Percentiles rank a stretch among this genome's conserved stretches.
Evolutionary conservation across 2,113 vertebrate genomes (phyloP).

Genomic region (Tyrannus savana): DNA sequence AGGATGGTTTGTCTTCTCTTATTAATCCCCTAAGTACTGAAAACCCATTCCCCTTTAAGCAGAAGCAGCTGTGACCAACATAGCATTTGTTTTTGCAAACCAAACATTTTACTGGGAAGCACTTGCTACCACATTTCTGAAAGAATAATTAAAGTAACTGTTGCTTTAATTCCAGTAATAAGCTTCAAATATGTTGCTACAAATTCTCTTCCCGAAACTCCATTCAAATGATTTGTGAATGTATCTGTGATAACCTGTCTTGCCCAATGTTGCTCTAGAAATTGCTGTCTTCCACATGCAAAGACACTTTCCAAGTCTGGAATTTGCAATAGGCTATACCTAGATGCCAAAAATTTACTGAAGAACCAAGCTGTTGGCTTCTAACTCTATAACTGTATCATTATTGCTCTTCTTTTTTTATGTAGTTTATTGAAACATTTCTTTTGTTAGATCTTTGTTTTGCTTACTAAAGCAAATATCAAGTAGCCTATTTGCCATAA

Average conservation of each 20-base stretch:
- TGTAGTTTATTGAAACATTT: neutral
- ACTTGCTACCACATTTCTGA: neutral
- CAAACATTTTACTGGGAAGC: neutral
- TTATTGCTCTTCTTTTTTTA: neutral
- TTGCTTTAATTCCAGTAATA: neutral
- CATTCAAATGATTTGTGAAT: neutral
- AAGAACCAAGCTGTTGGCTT: neutral
- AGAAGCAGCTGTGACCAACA: conserved; percentile 17
- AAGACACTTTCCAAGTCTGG: neutral
- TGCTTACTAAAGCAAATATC: neutral
- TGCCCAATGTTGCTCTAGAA: neutral
- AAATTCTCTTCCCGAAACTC: neutral
- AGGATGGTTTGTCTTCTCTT: conserved; percentile 30
- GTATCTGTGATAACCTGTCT: no score
- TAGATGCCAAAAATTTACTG: neutral
- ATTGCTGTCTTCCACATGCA: neutral
- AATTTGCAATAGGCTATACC: neutral
- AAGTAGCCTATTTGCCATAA: neutral
- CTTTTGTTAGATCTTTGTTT: neutral
- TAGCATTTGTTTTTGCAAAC: neutral
- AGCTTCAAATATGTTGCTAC: neutral
- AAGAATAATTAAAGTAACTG: neutral
- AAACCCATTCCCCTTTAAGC: conserved; percentile 23
- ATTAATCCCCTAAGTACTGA: conserved; percentile 37
- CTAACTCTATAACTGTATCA: neutral